Base-by-base conservation (phyloP, 2,797 vertebrate genomes). In the Chromis chromis region DNA sequence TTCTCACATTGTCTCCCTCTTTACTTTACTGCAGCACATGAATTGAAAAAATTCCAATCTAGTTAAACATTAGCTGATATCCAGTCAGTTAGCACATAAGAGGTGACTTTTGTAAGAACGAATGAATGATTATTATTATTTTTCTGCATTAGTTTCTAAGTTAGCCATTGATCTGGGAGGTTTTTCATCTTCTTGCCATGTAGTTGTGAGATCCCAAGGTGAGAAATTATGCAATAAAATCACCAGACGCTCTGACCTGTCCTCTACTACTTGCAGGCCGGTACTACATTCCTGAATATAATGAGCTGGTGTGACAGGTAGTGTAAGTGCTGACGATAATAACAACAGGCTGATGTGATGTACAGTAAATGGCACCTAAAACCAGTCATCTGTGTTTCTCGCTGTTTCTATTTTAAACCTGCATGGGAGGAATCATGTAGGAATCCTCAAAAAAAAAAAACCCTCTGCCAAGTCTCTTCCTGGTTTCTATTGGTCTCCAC, bases 281-380 rank as follows among this genome's bases (percentile, higher is more conserved):
- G 10, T 17, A 4, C 39, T 3, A 70, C 65, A 83, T 86, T 88
- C 75, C 54, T 72, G 50, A 33, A 28, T 52, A 40, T 24, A 59
- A 68, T 76, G 56, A 79, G 52, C 19, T 13, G 1, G 17, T 12
- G 40, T 40, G 25, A 8, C 56, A 49, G 44, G 17, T 25, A 13
- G 9, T 17, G 12, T 25, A 53, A 61, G 27, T 13, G 46, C 6
- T 5, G 62, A 65, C 57, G 4, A 40, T 3, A 21, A 64, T 57
- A 21, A 68, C 8, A 40, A n/a, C 49, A 59, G 22, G 52, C 42
- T 25, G n/a, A 7, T 17, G 22, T 10, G 49, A 54, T 13, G 1
- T 40, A n/a, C n/a, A n/a, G n/a, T n/a, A 19, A 77, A 27, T 65
- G 40, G 4, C 21, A 3, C 28, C 7, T 48, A n/a, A 48, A 21